These are phyloP conservation scores for Terrapene triunguis DNA, from an alignment of 2,113 vertebrate genomes.

Conservation along the genomic window DNA sequence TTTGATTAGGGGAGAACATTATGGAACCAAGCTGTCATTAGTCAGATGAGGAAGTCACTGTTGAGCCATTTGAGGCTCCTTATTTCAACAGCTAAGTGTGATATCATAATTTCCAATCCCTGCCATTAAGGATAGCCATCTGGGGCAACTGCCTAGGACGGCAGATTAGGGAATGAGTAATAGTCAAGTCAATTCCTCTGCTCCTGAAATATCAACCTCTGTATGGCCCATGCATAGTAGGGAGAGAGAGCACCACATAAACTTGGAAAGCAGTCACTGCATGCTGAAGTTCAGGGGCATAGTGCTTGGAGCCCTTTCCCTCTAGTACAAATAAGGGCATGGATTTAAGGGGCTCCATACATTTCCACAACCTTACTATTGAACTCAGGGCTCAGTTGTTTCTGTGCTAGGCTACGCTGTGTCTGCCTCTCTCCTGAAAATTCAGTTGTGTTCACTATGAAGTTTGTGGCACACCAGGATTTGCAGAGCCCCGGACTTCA, in stretches of 20 bases:
- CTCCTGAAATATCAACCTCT: background rate
- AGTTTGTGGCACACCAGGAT: background rate
- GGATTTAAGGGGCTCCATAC: background rate
- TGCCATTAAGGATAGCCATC: background rate
- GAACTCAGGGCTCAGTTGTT: background rate
- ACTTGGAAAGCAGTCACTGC: background rate
- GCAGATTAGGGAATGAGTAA: background rate
- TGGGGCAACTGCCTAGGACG: background rate
- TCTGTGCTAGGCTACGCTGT: background rate
- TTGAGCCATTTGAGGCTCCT: conserved; percentile 15
- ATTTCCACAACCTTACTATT: background rate
- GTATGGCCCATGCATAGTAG: background rate
- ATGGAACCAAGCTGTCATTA: background rate
- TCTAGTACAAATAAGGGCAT: background rate
- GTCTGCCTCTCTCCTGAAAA: background rate
- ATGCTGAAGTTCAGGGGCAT: background rate
- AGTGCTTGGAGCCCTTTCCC: background rate
- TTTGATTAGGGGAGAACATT: conserved; percentile 12
- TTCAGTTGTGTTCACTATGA: background rate
- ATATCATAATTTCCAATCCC: background rate
- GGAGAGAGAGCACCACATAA: background rate
- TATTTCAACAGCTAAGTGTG: background rate
- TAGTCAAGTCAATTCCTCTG: background rate
- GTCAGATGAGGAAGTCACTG: background rate
- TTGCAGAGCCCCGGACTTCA: background rate